phyloP scores from a whole-genome alignment of 2,113 vertebrate species.

The Myodes glareolus region DNA sequence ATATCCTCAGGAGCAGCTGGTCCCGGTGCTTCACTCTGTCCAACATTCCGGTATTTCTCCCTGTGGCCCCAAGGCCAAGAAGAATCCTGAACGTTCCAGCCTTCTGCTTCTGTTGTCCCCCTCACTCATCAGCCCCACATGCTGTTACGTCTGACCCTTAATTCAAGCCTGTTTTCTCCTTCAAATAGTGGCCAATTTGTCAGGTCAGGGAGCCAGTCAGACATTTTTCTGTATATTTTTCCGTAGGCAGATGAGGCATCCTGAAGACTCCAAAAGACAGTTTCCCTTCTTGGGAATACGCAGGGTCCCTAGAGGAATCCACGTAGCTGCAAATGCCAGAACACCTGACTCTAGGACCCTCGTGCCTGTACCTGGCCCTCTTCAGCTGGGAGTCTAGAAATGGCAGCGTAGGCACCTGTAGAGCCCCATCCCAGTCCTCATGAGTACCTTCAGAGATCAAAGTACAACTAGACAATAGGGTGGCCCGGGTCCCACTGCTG shows the following conservation, averaged over 20 bases:
- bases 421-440: no score
- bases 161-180: not conserved
- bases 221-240: not conserved
- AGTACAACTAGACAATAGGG: not conserved
- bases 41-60: not conserved
- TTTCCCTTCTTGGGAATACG: fast-evolving
- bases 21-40: not conserved
- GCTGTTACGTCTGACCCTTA: not conserved
- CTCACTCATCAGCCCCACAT: not conserved
- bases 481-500: no score
- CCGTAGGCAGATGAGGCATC: not conserved
- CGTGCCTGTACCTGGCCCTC: not conserved
- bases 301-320: not conserved
- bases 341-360: not conserved
- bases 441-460: not conserved
- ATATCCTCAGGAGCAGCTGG: not conserved
- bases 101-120: not conserved
- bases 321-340: not conserved
- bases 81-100: not conserved
- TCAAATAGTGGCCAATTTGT: not conserved
- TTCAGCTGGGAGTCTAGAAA: not conserved
- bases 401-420: not conserved
- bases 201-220: not conserved
- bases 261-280: not conserved
- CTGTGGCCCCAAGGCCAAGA: not conserved